These are phyloP conservation scores for Holothuria scabra DNA, from an alignment of 53 echinoderm and acorn worm genomes.

Conservation along the genomic window DNA sequence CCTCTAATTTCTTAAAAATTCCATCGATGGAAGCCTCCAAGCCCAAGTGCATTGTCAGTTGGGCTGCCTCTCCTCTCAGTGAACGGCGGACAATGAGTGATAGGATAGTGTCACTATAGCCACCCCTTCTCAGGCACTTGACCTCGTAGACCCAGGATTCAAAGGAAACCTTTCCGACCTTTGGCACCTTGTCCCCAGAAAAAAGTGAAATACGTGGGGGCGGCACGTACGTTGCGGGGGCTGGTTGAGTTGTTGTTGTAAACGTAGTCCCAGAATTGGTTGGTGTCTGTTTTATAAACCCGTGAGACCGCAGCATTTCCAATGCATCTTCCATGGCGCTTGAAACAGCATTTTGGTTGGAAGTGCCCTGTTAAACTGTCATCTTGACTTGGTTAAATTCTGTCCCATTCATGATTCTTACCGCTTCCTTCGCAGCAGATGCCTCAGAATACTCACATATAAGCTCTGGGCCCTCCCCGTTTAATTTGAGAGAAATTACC, in stretches of 20 bases:
- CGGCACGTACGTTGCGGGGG: conserved; percentile 18
- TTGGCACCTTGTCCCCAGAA: conserved; percentile 45
- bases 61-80: conserved; percentile 42
- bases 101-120: background rate
- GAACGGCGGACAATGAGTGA: conserved; percentile 43
- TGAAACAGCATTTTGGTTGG: background rate
- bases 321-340: background rate
- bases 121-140: conserved; percentile 1
- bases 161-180: conserved; percentile 46
- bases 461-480: conserved; percentile 19
- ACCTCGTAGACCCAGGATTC: conserved; percentile 52
- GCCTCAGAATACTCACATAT: conserved; percentile 31
- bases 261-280: background rate
- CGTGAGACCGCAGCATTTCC: conserved; percentile 23
- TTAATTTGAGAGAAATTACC: conserved; percentile 1
- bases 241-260: background rate
- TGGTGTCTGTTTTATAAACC: too few species aligned
- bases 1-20: conserved; percentile 48
- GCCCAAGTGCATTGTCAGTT: conserved; percentile 36
- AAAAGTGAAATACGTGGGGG: conserved; percentile 14
- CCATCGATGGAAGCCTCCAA: conserved; percentile 4
- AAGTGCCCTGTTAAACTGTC: background rate
- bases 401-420: background rate
- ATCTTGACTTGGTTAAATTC: background rate
- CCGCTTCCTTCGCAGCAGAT: background rate